These are phyloP conservation scores for Drosophila nigromelanica DNA, from an alignment of 1,140 invertebrate genomes.

Conservation along the genomic window DNA sequence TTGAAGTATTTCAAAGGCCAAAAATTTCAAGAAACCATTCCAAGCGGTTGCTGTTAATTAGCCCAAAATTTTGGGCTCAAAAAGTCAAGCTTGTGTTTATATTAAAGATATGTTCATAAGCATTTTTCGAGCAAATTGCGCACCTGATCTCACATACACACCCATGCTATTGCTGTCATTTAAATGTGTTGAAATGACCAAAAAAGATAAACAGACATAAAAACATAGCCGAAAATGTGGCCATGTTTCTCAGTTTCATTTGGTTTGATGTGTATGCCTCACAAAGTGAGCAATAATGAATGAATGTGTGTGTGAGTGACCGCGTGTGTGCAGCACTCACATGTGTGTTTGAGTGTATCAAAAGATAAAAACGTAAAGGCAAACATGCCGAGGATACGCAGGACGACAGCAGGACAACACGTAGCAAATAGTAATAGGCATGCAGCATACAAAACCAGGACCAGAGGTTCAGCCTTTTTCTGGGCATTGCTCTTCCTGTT, in stretches of 20 bases:
- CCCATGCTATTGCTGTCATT: conserved; percentile 36
- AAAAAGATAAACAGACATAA: conserved; percentile 69
- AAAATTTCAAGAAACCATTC: neutral
- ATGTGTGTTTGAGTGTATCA: conserved; percentile 76
- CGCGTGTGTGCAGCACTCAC: conserved; percentile 28
- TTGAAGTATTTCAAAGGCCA: no score
- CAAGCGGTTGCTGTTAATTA: conserved; percentile 22
- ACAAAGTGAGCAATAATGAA: conserved; percentile 76
- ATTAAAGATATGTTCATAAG: neutral
- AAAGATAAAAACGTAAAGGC: conserved; percentile 80
- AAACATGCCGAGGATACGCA: conserved; percentile 50
- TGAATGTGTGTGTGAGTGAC: conserved; percentile 11
- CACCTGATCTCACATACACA: conserved; percentile 13
- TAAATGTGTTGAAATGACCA: conserved; percentile 77
- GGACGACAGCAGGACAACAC: conserved; percentile 54
- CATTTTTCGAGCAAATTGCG: conserved; percentile 12
- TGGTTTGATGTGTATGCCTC: conserved; percentile 41
- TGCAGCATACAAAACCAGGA: conserved; percentile 60
- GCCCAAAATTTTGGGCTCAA: conserved; percentile 20
- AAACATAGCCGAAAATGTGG: conserved; percentile 57
- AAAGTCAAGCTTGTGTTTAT: conserved; percentile 29
- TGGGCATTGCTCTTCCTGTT: conserved; percentile 33
- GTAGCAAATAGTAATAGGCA: conserved; percentile 81
- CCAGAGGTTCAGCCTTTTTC: conserved; percentile 40
- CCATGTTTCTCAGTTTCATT: conserved; percentile 52